Percentiles rank a stretch among this genome's conserved stretches.
Conservation (phyloP, 23 tunicate species). For the Styela plicata region DNA sequence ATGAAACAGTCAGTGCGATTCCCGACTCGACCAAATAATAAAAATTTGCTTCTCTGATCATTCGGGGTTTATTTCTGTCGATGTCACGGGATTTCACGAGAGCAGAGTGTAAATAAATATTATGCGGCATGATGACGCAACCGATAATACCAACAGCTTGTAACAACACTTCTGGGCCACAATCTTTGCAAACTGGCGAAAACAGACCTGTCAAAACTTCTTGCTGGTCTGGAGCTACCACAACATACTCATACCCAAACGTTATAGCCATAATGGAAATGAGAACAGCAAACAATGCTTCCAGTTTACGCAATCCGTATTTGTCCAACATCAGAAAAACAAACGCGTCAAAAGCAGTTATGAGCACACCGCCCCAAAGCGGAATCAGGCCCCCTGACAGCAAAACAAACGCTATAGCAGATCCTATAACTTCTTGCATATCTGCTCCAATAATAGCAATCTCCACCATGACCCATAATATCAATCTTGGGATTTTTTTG, state of each 20-base stretch:
- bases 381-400: slow-evolving; percentile 18
- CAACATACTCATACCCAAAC: slow-evolving; percentile 84
- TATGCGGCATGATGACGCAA: slow-evolving; percentile 96
- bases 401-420: slow-evolving; percentile 94
- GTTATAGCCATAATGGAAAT: slow-evolving; percentile 84
- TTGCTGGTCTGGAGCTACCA: slow-evolving; percentile 77
- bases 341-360: slow-evolving; percentile 87
- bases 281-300: slow-evolving; percentile 87
- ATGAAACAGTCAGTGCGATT: slow-evolving; percentile 73
- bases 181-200: slow-evolving; percentile 69
- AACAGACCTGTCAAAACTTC: slow-evolving; percentile 70
- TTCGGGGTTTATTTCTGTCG: slow-evolving; percentile 46
- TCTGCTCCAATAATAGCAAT: slow-evolving; percentile 89
- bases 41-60: slow-evolving; percentile 79
- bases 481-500: slow-evolving; percentile 52
- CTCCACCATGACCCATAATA: slow-evolving; percentile 93
- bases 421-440: slow-evolving; percentile 98
- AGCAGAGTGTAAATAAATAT: slow-evolving; percentile 92
- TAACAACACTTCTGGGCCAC: slow-evolving; percentile 58
- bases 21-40: slow-evolving; percentile 73
- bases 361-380: slow-evolving; percentile 42
- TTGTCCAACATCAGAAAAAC: slow-evolving; percentile 81
- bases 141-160: slow-evolving; percentile 96
- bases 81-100: slow-evolving; percentile 88
- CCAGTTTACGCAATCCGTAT: slow-evolving; percentile 86